Base-by-base conservation (phyloP, 2,797 vertebrate species). In the Malacoraja senta region DNA sequence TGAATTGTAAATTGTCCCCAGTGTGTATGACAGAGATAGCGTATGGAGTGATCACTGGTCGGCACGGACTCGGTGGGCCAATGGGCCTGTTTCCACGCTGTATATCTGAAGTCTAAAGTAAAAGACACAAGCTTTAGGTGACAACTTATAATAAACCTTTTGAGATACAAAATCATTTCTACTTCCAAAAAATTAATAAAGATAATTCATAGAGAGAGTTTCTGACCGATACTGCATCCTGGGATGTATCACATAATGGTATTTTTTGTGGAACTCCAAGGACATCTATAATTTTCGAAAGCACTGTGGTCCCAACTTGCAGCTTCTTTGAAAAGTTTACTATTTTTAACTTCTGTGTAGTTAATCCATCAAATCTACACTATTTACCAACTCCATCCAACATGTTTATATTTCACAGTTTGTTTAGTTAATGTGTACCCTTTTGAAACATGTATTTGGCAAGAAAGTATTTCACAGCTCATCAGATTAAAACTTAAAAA, bases 401-500 rank as follows among this genome's bases (percentile, higher is more conserved):
- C 81, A 84, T 58, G 53, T 44, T 61, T 84, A 84, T 84, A 58
- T 84, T 58, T 58, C 81, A 84, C 53, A 13, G 81, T 84, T 1
- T 58, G 81, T 61, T 61, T 26, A 13, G 81, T 53, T 84, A 61
- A 84, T 58, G 21, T 61, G 44, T 26, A 84, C 24, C 24, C 81
- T 84, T 13, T 61, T 24, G 53, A 84, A 84, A 53, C 58, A 12
- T 53, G 24, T 58, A 84, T 84, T 84, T 53, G 81, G 81, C 53
- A 53, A 61, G 81, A 21, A 26, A 53, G 7, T 61, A 84, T 61
- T 84, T 84, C 81, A 84, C 81, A 84, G 24, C 53, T 61, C 53
- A 84, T 84, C 81, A 58, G 81, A 61, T 84, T 61, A 26, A 84
- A 26, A 61, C 24, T 84, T 61, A 84, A 84, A 83, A 84, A 29